These are phyloP conservation scores for Cryptus armator DNA, from an alignment of 2,888 invertebrate genomes.

Conservation along the genomic window DNA sequence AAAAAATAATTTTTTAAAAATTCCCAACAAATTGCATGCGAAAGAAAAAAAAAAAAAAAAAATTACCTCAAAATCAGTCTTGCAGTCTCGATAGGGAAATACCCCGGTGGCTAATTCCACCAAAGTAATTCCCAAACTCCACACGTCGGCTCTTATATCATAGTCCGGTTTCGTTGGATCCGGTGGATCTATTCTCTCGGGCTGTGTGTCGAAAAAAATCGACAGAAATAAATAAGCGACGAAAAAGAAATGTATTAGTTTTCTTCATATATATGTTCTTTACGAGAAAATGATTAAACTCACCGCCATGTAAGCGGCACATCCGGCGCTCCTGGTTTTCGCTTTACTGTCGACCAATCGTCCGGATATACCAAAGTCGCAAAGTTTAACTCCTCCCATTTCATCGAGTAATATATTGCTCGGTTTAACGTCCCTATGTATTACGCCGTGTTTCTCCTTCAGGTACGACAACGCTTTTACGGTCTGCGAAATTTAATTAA, in stretches of 20 bases:
- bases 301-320: conserved; percentile 99
- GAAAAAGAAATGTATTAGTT: background rate
- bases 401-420: conserved; percentile 99
- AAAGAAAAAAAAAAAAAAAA: too few species aligned
- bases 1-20: conserved; percentile 74
- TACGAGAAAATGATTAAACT: conserved; percentile 81
- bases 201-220: conserved; percentile 86
- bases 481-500: conserved; percentile 87
- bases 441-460: conserved; percentile 98
- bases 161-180: conserved; percentile 97
- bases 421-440: conserved; percentile 99
- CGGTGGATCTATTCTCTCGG: conserved; percentile 98
- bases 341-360: conserved; percentile 99
- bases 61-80: conserved; percentile 97
- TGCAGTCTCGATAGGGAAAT: conserved; percentile 97
- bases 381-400: conserved; percentile 97
- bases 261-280: background rate
- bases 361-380: conserved; percentile 99
- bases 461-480: conserved; percentile 98
- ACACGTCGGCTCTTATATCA: conserved; percentile 99
- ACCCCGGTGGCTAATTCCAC: conserved; percentile 98
- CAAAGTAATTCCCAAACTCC: conserved; percentile 98
- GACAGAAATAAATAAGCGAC: background rate
- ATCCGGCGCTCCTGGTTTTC: conserved; percentile 98
- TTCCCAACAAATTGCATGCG: conserved; percentile 80